A percentile compares a stretch with the other conserved stretches of the same genome.
Conservation (phyloP, 2,797 vertebrate species). For the Argya squamiceps region DNA sequence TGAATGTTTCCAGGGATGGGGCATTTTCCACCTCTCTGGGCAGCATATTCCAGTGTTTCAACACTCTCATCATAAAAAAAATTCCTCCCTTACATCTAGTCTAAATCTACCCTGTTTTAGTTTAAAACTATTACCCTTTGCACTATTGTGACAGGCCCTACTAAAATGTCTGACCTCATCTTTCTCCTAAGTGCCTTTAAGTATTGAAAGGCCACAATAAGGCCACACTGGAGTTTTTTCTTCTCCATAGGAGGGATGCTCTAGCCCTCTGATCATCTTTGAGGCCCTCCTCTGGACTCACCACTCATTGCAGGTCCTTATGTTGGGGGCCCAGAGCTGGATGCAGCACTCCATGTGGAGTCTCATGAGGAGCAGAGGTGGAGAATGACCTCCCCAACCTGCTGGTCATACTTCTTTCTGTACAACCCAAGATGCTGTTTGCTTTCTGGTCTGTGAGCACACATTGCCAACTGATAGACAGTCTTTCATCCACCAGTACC, state of each 20-base stretch:
- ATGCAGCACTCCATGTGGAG: not conserved
- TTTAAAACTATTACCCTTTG: not conserved
- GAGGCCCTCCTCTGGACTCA: not conserved
- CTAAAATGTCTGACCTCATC: not conserved
- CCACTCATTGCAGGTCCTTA: fast-evolving
- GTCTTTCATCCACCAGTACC: not conserved
- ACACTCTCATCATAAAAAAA: not conserved
- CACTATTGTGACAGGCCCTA: not conserved
- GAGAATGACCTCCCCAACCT: not conserved
- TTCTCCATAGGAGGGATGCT: not conserved
- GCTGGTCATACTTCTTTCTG: not conserved
- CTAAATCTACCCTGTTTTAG: not conserved
- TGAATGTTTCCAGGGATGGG: not conserved
- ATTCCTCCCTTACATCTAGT: not conserved
- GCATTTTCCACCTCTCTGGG: not conserved
- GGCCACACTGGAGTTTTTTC: not conserved
- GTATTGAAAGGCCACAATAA: not conserved
- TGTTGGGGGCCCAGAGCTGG: not conserved
- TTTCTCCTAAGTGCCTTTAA: not conserved
- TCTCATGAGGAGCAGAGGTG: not conserved
- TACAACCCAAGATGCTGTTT: not conserved
- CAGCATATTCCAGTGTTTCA: not conserved
- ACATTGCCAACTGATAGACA: not conserved
- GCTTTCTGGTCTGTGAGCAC: fast-evolving
- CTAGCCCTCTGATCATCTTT: not conserved